Evolutionary conservation across 2,113 vertebrate genomes (phyloP), one percentile per base, ranked within the genome.

Genomic region (Apaloderma vittatum): DNA sequence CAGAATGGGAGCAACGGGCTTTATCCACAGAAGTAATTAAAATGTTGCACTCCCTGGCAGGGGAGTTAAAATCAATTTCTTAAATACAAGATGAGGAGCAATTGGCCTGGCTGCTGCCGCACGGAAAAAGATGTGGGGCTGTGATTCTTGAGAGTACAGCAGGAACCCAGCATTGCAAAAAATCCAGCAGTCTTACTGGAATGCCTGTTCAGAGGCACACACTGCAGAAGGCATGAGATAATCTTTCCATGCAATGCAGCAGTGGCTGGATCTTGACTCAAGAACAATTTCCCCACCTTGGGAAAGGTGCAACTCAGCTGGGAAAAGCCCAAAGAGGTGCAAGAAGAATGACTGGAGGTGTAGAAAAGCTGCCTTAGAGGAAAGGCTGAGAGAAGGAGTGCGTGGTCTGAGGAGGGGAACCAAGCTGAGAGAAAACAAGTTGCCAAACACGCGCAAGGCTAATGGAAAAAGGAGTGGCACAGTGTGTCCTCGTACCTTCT

Each of bases 21-120:
- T 96, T 86, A 95, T 89, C 93, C 91, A 72, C 68, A 95, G 79
- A 87, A 95, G 95, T 96, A 96, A 96, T 96, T 96, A 97, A 94
- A 94, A 95, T 75, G 91, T 96, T 94, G 86, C 76, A 67, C 89
- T 96, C 80, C 72, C 73, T 96, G 95, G 93, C 86, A 94, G 83
- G 29, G 46, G 91, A 97, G 83, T 92, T 94, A 94, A 94, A 97
- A 96, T 95, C 96, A 90, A 94, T 97, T 92, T 88, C 72, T 95
- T 67, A 86, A 90, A 94, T 49, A n/a, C 67, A 62, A 83, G 72
- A 88, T 26, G 82, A 93, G 85, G 78, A 94, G 63, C 67, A 79
- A 83, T 34, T 90, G 91, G 67, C 86, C 72, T 34, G 46, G 88
- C 63, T 77, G 77, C 93, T 93, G 82, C 83, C 13, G 2, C 66